phyloP scores from a whole-genome alignment of 2,113 vertebrate species.

The Furnarius figulus region DNA sequence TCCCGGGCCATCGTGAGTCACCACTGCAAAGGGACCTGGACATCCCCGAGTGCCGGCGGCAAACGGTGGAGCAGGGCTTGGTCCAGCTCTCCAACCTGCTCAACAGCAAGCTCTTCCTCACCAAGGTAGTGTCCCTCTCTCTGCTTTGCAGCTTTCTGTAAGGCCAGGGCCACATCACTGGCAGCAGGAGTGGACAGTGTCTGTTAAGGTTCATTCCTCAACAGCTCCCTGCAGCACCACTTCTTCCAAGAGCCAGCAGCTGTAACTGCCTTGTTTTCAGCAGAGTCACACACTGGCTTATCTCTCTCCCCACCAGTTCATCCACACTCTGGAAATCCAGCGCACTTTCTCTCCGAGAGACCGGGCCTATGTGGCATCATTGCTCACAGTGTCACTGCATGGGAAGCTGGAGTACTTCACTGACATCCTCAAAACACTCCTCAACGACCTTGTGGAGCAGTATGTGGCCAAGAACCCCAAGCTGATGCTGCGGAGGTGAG shows the following conservation, averaged over 20 bases:
- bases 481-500: conserved; percentile 93
- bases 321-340: conserved; percentile 96
- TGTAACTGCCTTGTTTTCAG: background rate
- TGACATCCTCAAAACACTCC: conserved; percentile 94
- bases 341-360: conserved; percentile 94
- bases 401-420: conserved; percentile 98
- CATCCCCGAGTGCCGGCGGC: conserved; percentile 90
- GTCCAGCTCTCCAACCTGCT: conserved; percentile 96
- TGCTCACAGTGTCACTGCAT: conserved; percentile 92
- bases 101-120: conserved; percentile 99
- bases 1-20: conserved; percentile 93
- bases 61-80: conserved; percentile 95
- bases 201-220: background rate
- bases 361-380: conserved; percentile 91
- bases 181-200: background rate
- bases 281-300: background rate
- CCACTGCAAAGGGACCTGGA: conserved; percentile 91
- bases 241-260: background rate
- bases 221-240: background rate
- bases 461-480: conserved; percentile 98
- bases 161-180: background rate
- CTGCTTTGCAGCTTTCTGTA: background rate
- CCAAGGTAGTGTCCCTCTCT: conserved; percentile 81
- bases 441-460: conserved; percentile 95
- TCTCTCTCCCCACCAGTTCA: conserved; percentile 77